These are phyloP conservation scores for Cyprinodon diabolis DNA, from an alignment of 2,797 vertebrate species.

Conservation along the genomic window DNA sequence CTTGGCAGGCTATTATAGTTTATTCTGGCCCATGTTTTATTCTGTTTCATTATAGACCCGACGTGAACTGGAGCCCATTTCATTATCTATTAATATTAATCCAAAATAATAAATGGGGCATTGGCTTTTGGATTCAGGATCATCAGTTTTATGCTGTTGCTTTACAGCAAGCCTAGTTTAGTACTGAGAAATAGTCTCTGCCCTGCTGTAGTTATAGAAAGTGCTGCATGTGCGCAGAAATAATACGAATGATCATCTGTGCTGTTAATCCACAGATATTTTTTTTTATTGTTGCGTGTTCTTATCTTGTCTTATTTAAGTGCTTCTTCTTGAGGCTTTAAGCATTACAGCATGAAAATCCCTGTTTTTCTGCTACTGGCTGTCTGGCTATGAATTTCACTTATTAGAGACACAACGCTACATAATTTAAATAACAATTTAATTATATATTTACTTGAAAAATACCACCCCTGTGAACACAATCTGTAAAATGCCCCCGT, in stretches of 20 bases:
- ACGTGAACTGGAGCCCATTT: background rate
- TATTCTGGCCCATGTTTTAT: background rate
- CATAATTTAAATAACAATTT: background rate
- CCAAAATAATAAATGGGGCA: background rate
- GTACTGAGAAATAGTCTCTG: background rate
- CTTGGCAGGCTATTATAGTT: background rate
- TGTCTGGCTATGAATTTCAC: background rate
- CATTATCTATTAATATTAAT: slow-evolving; percentile 5
- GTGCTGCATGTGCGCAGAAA: background rate
- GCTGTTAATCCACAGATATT: slow-evolving; percentile 3
- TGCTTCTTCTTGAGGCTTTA: background rate
- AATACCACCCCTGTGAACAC: too few relatives aligned
- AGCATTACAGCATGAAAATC: background rate
- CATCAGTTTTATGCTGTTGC: background rate
- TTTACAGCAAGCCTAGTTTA: background rate
- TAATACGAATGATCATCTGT: background rate
- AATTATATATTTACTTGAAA: too few relatives aligned
- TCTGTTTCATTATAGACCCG: background rate
- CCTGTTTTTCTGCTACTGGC: background rate
- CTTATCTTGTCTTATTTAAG: background rate
- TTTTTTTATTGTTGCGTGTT: background rate
- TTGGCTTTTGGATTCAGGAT: background rate
- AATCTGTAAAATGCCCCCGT: too few relatives aligned
- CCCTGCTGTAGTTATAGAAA: background rate
- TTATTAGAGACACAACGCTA: background rate